Base-by-base conservation (phyloP, 2,113 vertebrate species). In the Tichodroma muraria region DNA sequence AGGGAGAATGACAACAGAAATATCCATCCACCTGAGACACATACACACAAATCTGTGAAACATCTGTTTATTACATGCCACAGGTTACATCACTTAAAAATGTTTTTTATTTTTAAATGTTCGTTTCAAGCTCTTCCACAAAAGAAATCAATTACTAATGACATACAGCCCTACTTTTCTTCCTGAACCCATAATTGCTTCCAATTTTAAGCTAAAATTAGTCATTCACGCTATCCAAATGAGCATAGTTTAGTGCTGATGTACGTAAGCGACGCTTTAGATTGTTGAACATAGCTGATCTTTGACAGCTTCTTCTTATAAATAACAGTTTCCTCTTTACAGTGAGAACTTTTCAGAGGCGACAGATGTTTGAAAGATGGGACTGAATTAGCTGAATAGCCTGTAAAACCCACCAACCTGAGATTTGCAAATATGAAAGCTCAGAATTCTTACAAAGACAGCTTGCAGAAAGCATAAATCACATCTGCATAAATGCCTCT, bases 91-190 rank as follows among this genome's bases (percentile, higher is more conserved):
- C 88, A 85, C 59, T 89, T 82, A 59, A 82, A 70, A 84, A 92
- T 80, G 68, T 95, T 96, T 95, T 92, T 95, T 77, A 69, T 85
- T 89, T 85, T 75, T 95, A 83, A 90, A 93, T 80, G 72, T 85
- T 97, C 84, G 25, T 91, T 96, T 97, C 94, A 94, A 92, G 89
- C 75, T 88, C 90, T 95, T 94, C 90, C 92, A 97, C 95, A 96
- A 97, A 97, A 95, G 90, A 97, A 97, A 97, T 97, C 97, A 95
- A 97, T 97, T 97, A 96, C 93, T 96, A 93, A 95, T 97, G 95
- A 96, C 95, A 96, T 80, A 97, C 92, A 95, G 93, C 71, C 93
- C 93, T 93, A 86, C 92, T 96, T 95, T 94, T 95, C 92, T 95
- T 96, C 95, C 96, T 95, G 91, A 97, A 97, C 90, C 94, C 95